phyloP scores from a whole-genome alignment of 2,888 invertebrate species.

The Rhagonycha lutea region DNA sequence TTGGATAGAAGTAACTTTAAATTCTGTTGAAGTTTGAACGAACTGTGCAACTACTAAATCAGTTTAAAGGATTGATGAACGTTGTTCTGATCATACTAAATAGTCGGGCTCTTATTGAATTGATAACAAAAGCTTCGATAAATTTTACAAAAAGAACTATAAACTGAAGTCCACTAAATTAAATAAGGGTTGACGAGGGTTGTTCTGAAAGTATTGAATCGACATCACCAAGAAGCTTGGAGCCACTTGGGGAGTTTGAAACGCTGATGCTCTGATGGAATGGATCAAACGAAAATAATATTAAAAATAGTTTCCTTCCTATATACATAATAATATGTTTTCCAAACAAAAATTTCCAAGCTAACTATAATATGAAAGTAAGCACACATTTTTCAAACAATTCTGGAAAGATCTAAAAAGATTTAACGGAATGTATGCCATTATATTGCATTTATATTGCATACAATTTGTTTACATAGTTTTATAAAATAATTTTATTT shows the following conservation, averaged over 20 bases:
- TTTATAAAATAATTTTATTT: background rate
- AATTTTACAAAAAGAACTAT: background rate
- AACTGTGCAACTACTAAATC: constrained; percentile 2
- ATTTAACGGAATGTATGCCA: background rate
- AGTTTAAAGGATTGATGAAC: constrained; percentile 3
- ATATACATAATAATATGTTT: too few species aligned
- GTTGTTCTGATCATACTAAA: constrained; percentile 1
- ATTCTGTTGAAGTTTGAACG: constrained; percentile 2
- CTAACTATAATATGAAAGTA: background rate
- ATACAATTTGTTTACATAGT: background rate
- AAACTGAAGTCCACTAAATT: background rate
- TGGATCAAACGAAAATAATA: background rate
- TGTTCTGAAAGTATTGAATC: background rate
- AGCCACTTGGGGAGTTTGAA: background rate
- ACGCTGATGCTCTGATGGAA: background rate
- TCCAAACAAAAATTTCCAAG: background rate
- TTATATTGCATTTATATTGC: background rate
- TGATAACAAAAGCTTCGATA: background rate
- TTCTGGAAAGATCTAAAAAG: background rate
- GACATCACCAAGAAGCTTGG: background rate
- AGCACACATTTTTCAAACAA: background rate
- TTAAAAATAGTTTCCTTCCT: background rate
- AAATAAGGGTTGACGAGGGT: background rate
- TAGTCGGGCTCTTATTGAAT: background rate
- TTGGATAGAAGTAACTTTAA: background rate